Base-by-base conservation (phyloP, 2,797 vertebrate species). In the Carduelis carduelis region DNA sequence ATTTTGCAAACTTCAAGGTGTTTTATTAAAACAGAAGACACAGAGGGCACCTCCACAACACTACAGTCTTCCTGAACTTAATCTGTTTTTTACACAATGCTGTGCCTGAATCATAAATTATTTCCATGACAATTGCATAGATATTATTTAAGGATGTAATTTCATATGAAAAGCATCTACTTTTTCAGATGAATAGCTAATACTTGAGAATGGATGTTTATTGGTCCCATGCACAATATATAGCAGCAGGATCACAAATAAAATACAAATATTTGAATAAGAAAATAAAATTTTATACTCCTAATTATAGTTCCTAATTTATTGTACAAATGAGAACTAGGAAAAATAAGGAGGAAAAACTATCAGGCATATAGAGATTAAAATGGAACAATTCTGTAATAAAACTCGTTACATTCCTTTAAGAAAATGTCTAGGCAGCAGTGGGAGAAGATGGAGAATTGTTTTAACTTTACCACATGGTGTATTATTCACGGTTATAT, bases 21-120 rank as follows among this genome's bases (percentile, higher is more conserved):
- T n/a, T 28, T 61, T 76, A 34, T 50, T 26, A 68, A 44, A 22
- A 34, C 6, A 61, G 47, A 70, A 61, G 17, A 46, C 26, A 75
- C 2, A 35, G 32, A 41, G 8, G 3, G 2, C 20, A 57, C 6
- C 8, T 47, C 15, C 2, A 44, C 0, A 7, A 5, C n/a, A n/a
- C n/a, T 52, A 47, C 3, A 57, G 5, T 32, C 7, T 14, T 50
- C 24, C 59, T 59, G 28, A 86, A 83, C 46, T 55, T 57, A 50
- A 59, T 32, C 12, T 52, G 2, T 37, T 1, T 81, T 83, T 69
- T 68, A 81, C 13, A 3, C 5, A 30, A 6, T 60, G 10, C 7
- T 72, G 21, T 69, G 14, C 4, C 12, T 8, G 65, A 83, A 56
- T 43, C 9, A 56, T 52, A 83, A 56, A 72, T 46, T 55, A 7